Percentiles rank a stretch among this genome's conserved stretches.
Evolutionary conservation across 2,113 vertebrate genomes (phyloP).

Genomic region (Carettochelys insculpta): DNA sequence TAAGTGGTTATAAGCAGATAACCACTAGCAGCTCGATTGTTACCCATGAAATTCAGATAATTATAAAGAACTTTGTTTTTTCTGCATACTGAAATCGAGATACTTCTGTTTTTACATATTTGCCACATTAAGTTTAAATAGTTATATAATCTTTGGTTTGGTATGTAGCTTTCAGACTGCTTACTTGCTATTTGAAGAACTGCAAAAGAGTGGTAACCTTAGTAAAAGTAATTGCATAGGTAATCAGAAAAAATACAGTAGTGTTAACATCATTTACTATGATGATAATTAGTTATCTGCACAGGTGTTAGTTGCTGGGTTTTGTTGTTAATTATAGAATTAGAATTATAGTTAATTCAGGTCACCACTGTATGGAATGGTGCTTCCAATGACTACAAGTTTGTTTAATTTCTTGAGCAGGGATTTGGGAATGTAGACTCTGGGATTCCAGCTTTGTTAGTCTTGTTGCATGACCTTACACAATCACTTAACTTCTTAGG

Average conservation of each 20-base stretch:
- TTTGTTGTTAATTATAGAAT: background rate
- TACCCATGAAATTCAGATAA: background rate
- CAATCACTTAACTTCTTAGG: background rate
- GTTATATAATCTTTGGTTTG: background rate
- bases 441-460: background rate
- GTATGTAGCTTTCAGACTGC: background rate
- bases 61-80: background rate
- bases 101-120: background rate
- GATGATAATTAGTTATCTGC: background rate
- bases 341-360: background rate
- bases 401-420: background rate
- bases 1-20: background rate
- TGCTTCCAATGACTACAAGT: background rate
- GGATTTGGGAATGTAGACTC: background rate
- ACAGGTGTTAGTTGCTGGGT: background rate
- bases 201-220: background rate
- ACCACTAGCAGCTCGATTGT: background rate
- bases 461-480: background rate
- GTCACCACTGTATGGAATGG: background rate
- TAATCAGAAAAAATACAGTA: background rate
- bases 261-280: background rate
- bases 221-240: background rate
- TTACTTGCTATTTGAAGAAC: background rate
- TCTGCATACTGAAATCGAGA: background rate
- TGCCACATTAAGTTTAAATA: background rate